phyloP scores from a whole-genome alignment of 2,888 invertebrate genomes.

The Hoplodrina blanda region DNA sequence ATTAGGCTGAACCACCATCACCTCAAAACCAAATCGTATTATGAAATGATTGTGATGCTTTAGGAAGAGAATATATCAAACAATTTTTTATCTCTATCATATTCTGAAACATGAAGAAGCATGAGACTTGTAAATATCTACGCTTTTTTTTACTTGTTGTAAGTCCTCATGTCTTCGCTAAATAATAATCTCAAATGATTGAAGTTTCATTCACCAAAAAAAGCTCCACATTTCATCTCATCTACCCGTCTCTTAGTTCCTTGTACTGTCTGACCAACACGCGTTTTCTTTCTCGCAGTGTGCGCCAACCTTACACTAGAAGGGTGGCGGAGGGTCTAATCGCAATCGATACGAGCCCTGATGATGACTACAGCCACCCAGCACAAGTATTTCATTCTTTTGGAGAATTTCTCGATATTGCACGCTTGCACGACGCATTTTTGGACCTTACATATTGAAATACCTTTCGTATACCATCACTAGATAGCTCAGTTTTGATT shows the following conservation, averaged over 20 bases:
- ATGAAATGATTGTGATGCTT: too few species aligned
- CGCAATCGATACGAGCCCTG: constrained; percentile 73
- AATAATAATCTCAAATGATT: too few species aligned
- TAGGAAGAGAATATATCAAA: too few species aligned
- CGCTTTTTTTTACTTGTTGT: too few species aligned
- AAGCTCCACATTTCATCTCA: background rate
- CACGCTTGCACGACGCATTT: constrained; percentile 32
- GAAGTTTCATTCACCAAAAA: too few species aligned
- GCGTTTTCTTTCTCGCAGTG: constrained; percentile 20
- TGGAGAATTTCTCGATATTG: constrained; percentile 63
- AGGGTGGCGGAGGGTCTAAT: constrained; percentile 74
- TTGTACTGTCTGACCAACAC: background rate
- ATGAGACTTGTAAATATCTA: too few species aligned
- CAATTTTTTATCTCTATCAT: too few species aligned
- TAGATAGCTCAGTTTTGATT: constrained; percentile 9
- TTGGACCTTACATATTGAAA: constrained; percentile 45
- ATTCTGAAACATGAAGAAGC: too few species aligned
- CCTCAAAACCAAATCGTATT: too few species aligned
- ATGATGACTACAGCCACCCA: constrained; percentile 62
- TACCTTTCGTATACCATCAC: constrained; percentile 21
- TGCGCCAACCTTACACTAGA: constrained; percentile 23
- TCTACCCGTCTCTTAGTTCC: background rate
- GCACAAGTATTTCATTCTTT: constrained; percentile 65
- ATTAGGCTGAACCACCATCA: too few species aligned
- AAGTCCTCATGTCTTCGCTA: too few species aligned